Evolutionary conservation across 2,888 invertebrate species (phyloP), one percentile per base, ranked within the genome.

Genomic region (Dynastes maya): DNA sequence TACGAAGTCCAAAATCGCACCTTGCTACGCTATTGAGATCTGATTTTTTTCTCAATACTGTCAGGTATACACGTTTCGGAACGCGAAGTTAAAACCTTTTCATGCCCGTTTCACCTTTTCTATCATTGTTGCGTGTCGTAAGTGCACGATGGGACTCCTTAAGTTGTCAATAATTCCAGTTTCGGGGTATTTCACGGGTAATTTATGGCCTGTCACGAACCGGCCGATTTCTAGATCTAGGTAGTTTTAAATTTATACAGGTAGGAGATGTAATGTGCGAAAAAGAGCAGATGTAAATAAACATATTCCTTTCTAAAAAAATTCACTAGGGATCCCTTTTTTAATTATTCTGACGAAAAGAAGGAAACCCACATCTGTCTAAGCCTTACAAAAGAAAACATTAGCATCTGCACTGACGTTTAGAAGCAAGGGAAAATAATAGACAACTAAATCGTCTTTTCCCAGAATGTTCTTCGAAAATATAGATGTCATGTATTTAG

Each of bases 101-200:
- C 72, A 27, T 74, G 72, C 61, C 63, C 72, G 72, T 74, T 61
- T 61, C 72, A 74, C 72, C 72, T 74, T 74, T 74, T 74, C 72
- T 74, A 61, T 74, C 61, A 74, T 74, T 74, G 72, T 74, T 74
- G 61, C 72, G 72, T 74, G 72, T 74, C 72, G 72, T 61, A 74
- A 72, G 61, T 74, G 72, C 61, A 58, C 72, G 61, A 40, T 74
- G 72, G 45, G 72, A 40, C 72, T 74, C 63, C 72, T 74, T 61
- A 45, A 74, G 27, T 74, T 74, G 72, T 74, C 72, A 74, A 74
- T 74, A 74, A 74, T 74, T 49, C 72, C 61, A 9, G 72, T 74
- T 74, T 74, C 72, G 58, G 72, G 49, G 58, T 74, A 74, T 74
- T 74, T 74, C 61, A 74, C 45, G 72, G 72, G 27, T 74, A 74